Percentiles rank a stretch among this genome's conserved stretches.
These are phyloP conservation scores for Alloscopus bannaensis DNA, from an alignment of 2,888 invertebrate genomes.

Conservation along the genomic window DNA sequence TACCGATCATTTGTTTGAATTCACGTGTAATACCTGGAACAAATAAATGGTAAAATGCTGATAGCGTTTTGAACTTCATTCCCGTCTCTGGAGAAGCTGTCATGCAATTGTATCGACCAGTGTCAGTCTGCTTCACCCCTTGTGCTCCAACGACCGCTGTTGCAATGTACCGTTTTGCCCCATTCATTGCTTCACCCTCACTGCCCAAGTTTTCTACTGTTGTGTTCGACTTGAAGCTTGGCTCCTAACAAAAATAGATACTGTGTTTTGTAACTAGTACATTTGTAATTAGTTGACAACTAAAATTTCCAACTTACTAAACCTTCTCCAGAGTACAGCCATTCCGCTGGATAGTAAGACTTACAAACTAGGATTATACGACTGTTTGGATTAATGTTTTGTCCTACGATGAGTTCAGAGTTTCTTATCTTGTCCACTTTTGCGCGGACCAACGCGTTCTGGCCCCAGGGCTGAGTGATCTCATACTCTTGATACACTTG, in stretches of 20 bases:
- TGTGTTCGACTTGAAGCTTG: slow-evolving; percentile 60
- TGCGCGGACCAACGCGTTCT: slow-evolving; percentile 50
- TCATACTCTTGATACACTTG: slow-evolving; percentile 68
- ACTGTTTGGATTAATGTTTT: slow-evolving; percentile 60
- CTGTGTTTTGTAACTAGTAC: not conserved
- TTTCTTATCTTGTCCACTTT: slow-evolving; percentile 63
- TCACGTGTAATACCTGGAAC: slow-evolving; percentile 66
- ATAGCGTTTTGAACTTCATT: slow-evolving; percentile 65
- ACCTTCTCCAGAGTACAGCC: slow-evolving; percentile 65
- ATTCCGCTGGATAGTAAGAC: slow-evolving; percentile 66
- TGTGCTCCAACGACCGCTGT: slow-evolving; percentile 59
- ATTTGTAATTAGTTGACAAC: slow-evolving; percentile 1
- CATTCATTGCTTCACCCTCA: slow-evolving; percentile 58
- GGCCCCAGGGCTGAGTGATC: slow-evolving; percentile 48
- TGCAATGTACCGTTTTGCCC: slow-evolving; percentile 67
- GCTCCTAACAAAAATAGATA: slow-evolving; percentile 56
- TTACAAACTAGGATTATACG: slow-evolving; percentile 67
- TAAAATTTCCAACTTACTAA: slow-evolving; percentile 43
- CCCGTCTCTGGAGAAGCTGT: slow-evolving; percentile 68
- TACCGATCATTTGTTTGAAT: not conserved
- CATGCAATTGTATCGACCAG: slow-evolving; percentile 68
- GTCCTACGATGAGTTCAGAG: slow-evolving; percentile 67
- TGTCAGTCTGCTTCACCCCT: slow-evolving; percentile 59
- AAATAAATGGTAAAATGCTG: slow-evolving; percentile 66
- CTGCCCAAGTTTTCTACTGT: slow-evolving; percentile 64